phyloP scores from a whole-genome alignment of 2,888 invertebrate genomes.

The Taphrorychus bicolor region DNA sequence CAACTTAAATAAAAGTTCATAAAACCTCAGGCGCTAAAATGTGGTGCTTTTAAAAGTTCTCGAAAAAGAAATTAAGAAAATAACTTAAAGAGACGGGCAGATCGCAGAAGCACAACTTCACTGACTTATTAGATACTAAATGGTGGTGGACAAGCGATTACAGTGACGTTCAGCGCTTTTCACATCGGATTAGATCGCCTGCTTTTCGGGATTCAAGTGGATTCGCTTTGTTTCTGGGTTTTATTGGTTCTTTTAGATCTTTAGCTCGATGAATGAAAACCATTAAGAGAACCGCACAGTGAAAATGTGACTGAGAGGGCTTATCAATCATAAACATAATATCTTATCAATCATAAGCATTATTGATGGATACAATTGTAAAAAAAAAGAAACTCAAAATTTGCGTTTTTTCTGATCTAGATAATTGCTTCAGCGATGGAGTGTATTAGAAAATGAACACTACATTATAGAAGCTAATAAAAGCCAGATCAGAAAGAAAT shows the following conservation, averaged over 20 bases:
- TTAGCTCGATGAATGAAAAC: neutral
- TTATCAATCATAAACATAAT: no score
- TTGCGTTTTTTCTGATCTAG: no score
- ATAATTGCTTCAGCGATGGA: no score
- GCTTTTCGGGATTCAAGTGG: slow-evolving; percentile 3
- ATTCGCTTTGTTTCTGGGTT: neutral
- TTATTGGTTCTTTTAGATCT: neutral
- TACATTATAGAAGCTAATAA: no score
- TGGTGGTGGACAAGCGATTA: slow-evolving; percentile 59
- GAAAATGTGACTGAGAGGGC: no score
- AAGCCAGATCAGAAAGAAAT: no score
- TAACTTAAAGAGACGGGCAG: slow-evolving; percentile 38
- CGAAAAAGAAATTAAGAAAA: slow-evolving; percentile 33
- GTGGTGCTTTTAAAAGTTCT: slow-evolving; percentile 33
- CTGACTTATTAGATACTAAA: slow-evolving; percentile 58
- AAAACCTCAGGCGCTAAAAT: neutral
- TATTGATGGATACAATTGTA: no score
- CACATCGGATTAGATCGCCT: slow-evolving; percentile 54
- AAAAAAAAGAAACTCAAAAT: no score
- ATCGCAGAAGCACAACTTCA: slow-evolving; percentile 29
- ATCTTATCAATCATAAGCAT: no score
- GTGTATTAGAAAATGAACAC: no score
- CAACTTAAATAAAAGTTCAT: slow-evolving; percentile 2
- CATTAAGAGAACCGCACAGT: no score
- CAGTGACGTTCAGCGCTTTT: slow-evolving; percentile 56